Conservation (phyloP, 2,113 vertebrate species). For the Romanogobio albipinnatus region DNA sequence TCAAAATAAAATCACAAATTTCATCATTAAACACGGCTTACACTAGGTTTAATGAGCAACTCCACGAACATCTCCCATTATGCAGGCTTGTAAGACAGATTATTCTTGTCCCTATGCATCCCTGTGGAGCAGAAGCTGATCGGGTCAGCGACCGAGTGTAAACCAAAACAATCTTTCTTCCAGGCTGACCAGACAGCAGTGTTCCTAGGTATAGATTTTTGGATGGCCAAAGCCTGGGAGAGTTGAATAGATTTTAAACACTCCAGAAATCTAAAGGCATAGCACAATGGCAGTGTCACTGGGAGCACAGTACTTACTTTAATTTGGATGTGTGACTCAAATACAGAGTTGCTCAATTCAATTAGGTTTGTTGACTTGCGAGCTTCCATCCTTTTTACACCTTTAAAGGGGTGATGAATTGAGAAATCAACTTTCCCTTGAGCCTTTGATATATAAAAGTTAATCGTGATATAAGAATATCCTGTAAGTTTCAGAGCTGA, state of each 20-base stretch:
- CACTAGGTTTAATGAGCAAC: background rate
- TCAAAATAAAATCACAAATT: background rate
- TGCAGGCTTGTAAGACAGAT: conserved; percentile 34
- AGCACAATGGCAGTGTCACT: background rate
- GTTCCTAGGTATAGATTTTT: conserved; percentile 31
- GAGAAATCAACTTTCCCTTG: too few species aligned
- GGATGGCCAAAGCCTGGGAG: conserved; percentile 29
- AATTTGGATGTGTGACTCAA: conserved; percentile 32
- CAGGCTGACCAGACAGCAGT: conserved; percentile 4
- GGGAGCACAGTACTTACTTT: background rate
- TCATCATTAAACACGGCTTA: conserved; percentile 1
- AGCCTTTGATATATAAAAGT: too few species aligned
- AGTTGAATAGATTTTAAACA: conserved; percentile 52
- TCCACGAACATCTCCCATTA: conserved; percentile 34
- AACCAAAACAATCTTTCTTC: conserved; percentile 40
- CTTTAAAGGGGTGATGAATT: too few species aligned
- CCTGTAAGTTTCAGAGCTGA: too few species aligned
- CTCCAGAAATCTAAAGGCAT: conserved; percentile 38
- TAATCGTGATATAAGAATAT: too few species aligned
- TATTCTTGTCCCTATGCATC: background rate
- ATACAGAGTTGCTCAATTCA: background rate
- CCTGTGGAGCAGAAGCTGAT: conserved; percentile 37
- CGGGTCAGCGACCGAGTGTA: conserved; percentile 24
- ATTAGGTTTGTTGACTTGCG: background rate
- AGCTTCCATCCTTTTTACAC: background rate